Percentiles rank a stretch among this genome's conserved stretches.
Conservation (phyloP, 2,113 vertebrate species). For the Nerophis lumbriciformis region DNA sequence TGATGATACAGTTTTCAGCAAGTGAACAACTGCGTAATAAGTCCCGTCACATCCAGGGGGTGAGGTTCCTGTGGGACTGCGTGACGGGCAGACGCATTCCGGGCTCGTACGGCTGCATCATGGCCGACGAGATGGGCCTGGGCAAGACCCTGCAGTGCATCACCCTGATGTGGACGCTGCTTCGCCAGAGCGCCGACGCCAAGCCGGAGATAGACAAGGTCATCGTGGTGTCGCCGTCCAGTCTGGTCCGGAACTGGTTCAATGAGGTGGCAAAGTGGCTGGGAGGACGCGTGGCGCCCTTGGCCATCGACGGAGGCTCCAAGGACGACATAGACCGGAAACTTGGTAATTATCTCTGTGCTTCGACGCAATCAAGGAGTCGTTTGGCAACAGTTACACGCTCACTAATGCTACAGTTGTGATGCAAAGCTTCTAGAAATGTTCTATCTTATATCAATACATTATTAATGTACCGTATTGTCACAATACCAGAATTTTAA, state of each 20-base stretch:
- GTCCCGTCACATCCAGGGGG: constrained; percentile 72
- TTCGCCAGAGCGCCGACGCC: constrained; percentile 87
- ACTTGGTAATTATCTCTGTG: constrained; percentile 67
- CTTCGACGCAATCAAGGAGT: neutral
- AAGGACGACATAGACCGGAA: constrained; percentile 88
- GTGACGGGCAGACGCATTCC: constrained; percentile 85
- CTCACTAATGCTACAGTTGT: no score
- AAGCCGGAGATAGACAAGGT: constrained; percentile 92
- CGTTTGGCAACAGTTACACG: no score
- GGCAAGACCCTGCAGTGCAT: constrained; percentile 97
- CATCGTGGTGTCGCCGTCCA: constrained; percentile 93
- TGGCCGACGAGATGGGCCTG: constrained; percentile 98
- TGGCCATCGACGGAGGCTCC: constrained; percentile 93
- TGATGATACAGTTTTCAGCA: no score
- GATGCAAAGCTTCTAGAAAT: no score
- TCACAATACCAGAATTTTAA: no score
- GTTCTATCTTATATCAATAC: no score
- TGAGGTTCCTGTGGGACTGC: constrained; percentile 97
- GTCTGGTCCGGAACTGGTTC: constrained; percentile 95
- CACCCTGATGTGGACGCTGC: constrained; percentile 88
- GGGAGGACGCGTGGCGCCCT: constrained; percentile 81
- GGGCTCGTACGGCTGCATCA: constrained; percentile 88
- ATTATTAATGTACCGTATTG: no score
- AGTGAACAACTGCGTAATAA: neutral
- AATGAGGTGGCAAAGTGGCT: constrained; percentile 97